A percentile compares a stretch with the other conserved stretches of the same genome.
phyloP scores from a whole-genome alignment of 2,888 invertebrate genomes.

The Saturnia pavonia region DNA sequence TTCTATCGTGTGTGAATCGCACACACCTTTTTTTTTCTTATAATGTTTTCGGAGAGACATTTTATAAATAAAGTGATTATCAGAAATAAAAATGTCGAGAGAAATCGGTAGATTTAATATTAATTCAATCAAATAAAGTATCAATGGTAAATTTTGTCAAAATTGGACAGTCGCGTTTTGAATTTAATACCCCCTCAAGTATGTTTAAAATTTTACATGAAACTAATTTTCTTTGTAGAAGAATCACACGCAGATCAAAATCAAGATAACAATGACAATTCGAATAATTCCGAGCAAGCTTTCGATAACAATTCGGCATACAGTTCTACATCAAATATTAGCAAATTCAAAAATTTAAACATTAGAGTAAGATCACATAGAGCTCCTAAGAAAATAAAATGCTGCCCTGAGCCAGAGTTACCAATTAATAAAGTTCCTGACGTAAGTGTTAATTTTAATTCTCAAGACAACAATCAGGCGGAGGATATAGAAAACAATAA shows the following conservation, averaged over 20 bases:
- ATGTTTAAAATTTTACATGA: too few species aligned
- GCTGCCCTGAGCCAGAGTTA: not conserved
- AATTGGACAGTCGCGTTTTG: too few species aligned
- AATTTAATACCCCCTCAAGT: too few species aligned
- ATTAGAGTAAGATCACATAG: slow-evolving; percentile 39
- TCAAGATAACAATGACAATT: not conserved
- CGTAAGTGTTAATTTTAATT: not conserved
- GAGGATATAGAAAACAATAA: slow-evolving; percentile 24
- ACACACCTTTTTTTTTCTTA: too few species aligned
- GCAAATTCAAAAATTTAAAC: slow-evolving; percentile 33
- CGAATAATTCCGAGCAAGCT: slow-evolving; percentile 4
- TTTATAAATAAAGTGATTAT: too few species aligned
- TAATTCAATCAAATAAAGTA: too few species aligned
- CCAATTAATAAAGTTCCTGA: not conserved
- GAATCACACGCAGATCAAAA: not conserved
- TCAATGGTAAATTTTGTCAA: too few species aligned
- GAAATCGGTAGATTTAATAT: too few species aligned
- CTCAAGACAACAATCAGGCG: not conserved
- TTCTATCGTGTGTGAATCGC: too few species aligned
- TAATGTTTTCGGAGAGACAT: too few species aligned
- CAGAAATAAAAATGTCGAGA: too few species aligned
- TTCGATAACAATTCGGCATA: slow-evolving; percentile 26
- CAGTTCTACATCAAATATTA: slow-evolving; percentile 26
- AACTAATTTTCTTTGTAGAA: not conserved
- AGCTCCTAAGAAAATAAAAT: slow-evolving; percentile 25